Conservation (phyloP, 2,888 invertebrate species). For the Platerodrilus igneus region DNA sequence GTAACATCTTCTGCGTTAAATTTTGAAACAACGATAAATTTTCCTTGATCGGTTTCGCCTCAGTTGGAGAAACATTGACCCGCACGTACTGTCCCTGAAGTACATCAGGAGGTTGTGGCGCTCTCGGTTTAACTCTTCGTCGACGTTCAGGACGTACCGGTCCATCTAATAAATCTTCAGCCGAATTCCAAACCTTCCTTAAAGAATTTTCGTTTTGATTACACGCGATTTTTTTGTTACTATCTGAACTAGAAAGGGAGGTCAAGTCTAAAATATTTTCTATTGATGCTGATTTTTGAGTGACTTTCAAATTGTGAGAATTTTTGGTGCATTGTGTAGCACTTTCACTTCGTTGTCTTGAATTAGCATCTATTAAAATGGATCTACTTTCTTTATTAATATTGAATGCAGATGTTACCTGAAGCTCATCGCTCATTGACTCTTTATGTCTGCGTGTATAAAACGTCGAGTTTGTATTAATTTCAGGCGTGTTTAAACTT, state of each 20-base stretch:
- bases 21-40: slow-evolving; percentile 7
- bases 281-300: slow-evolving; percentile 31
- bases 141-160: slow-evolving; percentile 42
- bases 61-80: slow-evolving; percentile 40
- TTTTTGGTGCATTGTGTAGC: slow-evolving; percentile 15
- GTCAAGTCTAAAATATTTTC: slow-evolving; percentile 36
- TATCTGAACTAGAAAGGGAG: slow-evolving; percentile 24
- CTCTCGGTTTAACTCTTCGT: slow-evolving; percentile 38
- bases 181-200: slow-evolving; percentile 46
- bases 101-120: slow-evolving; percentile 42
- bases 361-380: slow-evolving; percentile 30
- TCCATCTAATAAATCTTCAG: slow-evolving; percentile 42
- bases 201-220: slow-evolving; percentile 20
- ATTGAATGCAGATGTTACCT: slow-evolving; percentile 10
- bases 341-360: slow-evolving; percentile 31
- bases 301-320: slow-evolving; percentile 16
- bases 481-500: slow-evolving; percentile 45
- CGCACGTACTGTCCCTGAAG: slow-evolving; percentile 47
- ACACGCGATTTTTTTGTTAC: slow-evolving; percentile 32
- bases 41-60: slow-evolving; percentile 23
- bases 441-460: too few species aligned
- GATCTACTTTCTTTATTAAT: slow-evolving; percentile 21
- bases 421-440: too few species aligned
- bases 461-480: slow-evolving; percentile 2
- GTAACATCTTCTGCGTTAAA: slow-evolving; percentile 13